Evolutionary conservation across 1,140 invertebrate genomes (phyloP).

Genomic region (Bemisia tabaci): DNA sequence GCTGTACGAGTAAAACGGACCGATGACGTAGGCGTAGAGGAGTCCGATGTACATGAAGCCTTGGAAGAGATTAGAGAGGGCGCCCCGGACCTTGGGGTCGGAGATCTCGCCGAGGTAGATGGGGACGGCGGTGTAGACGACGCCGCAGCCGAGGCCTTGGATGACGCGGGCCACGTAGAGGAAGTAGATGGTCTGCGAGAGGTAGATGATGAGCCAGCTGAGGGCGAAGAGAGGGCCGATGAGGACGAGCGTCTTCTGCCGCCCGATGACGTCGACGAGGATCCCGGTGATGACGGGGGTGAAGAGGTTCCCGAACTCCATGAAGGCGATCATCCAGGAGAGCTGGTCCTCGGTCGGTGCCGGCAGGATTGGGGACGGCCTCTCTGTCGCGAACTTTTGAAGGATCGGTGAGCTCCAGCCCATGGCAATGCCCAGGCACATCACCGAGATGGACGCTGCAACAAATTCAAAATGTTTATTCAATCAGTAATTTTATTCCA

Average conservation of each 20-base stretch:
- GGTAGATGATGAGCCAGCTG: conserved; percentile 29
- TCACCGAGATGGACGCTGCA: conserved; percentile 29
- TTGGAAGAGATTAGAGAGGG: conserved; percentile 16
- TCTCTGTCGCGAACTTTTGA: conserved; percentile 36
- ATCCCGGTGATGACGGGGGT: conserved; percentile 27
- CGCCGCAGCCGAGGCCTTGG: conserved; percentile 35
- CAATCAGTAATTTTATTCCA: too few species aligned
- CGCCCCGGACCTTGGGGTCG: conserved; percentile 25
- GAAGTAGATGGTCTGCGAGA: conserved; percentile 32
- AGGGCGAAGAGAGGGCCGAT: conserved; percentile 23
- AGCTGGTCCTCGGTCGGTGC: conserved; percentile 40
- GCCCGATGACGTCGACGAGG: conserved; percentile 17
- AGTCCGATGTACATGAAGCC: conserved; percentile 15
- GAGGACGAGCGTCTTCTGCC: conserved; percentile 16
- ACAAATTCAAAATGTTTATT: too few species aligned
- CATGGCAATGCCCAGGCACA: conserved; percentile 28
- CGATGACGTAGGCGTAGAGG: conserved; percentile 57
- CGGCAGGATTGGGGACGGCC: conserved; percentile 32
- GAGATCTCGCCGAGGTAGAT: conserved; percentile 81
- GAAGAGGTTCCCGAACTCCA: conserved; percentile 36
- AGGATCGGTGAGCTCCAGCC: conserved; percentile 46
- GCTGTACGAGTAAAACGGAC: conserved; percentile 54
- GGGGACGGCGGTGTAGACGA: conserved; percentile 57
- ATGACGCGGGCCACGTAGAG: conserved; percentile 15
- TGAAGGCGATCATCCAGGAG: conserved; percentile 45